These are phyloP conservation scores for Gephyroberyx darwinii DNA, from an alignment of 2,797 vertebrate genomes.

Conservation along the genomic window DNA sequence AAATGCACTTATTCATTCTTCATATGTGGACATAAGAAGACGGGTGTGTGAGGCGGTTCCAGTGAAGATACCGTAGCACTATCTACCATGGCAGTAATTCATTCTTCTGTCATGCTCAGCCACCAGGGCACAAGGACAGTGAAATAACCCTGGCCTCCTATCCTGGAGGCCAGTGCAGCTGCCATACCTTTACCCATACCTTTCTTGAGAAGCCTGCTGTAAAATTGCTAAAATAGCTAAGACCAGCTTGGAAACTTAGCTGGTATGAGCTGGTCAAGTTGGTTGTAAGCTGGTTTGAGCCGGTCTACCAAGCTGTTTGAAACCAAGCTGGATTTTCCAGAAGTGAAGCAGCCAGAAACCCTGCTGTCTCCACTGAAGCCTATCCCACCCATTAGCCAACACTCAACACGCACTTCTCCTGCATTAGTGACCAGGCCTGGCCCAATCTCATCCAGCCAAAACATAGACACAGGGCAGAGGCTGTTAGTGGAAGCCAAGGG, in stretches of 20 bases:
- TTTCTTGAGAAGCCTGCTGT: too few species aligned
- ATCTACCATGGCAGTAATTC: conserved; percentile 32
- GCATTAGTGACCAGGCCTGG: conserved; percentile 50
- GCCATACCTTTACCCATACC: background rate
- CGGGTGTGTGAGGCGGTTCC: background rate
- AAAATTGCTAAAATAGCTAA: too few species aligned
- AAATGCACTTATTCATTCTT: conserved; percentile 26
- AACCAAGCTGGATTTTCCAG: too few species aligned
- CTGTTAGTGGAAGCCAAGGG: conserved; percentile 55
- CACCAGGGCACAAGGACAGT: conserved; percentile 24
- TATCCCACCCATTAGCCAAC: conserved; percentile 54
- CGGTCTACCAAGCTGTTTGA: conserved; percentile 17
- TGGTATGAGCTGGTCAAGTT: too few species aligned
- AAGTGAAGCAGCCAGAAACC: conserved; percentile 12
- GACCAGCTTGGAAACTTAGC: too few species aligned
- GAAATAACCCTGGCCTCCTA: conserved; percentile 26
- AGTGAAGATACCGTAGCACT: conserved; percentile 15
- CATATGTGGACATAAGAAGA: background rate
- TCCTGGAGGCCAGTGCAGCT: conserved; percentile 7
- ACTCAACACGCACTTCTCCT: conserved; percentile 59
- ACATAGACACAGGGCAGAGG: conserved; percentile 54
- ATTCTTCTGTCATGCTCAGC: conserved; percentile 40
- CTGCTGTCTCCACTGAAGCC: conserved; percentile 20
- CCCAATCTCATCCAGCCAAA: conserved; percentile 43
- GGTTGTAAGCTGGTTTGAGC: too few species aligned